These are phyloP conservation scores for Cygnus atratus DNA, from an alignment of 2,113 vertebrate species.

Conservation along the genomic window DNA sequence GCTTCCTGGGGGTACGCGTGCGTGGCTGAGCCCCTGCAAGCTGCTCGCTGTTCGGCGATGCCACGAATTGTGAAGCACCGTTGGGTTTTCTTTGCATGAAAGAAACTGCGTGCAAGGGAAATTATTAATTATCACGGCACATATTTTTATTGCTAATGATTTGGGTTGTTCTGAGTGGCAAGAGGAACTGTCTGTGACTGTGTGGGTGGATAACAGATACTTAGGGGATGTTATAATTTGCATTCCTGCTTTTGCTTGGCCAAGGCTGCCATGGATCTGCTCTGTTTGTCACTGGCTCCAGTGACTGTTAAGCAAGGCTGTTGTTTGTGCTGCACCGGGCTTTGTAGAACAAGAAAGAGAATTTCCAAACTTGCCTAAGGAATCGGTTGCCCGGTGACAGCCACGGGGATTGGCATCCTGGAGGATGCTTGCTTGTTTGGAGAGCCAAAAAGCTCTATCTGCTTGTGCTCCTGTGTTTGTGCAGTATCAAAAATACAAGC, in stretches of 20 bases:
- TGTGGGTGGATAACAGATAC: constrained; percentile 33
- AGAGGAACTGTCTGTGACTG: constrained; percentile 22
- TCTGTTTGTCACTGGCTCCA: neutral
- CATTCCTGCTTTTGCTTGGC: constrained; percentile 24
- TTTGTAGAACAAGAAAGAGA: neutral
- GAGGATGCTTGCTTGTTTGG: neutral
- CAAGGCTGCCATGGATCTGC: neutral
- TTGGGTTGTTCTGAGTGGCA: constrained; percentile 29
- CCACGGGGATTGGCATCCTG: rapidly evolving
- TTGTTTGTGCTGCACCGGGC: rapidly evolving
- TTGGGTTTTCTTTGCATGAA: neutral
- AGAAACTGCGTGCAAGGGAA: neutral
- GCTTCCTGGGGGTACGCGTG: neutral
- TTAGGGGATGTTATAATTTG: constrained; percentile 29
- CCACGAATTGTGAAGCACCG: neutral
- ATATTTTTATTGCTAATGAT: neutral
- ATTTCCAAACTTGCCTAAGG: neutral
- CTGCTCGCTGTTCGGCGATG: neutral
- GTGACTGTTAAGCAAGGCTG: neutral
- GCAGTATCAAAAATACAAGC: neutral
- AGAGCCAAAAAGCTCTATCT: neutral
- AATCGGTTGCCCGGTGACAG: neutral
- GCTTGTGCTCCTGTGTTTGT: neutral
- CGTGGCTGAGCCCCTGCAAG: neutral
- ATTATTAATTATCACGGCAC: neutral